phyloP scores from a whole-genome alignment of 2,797 vertebrate species.

The Hippoglossus hippoglossus region DNA sequence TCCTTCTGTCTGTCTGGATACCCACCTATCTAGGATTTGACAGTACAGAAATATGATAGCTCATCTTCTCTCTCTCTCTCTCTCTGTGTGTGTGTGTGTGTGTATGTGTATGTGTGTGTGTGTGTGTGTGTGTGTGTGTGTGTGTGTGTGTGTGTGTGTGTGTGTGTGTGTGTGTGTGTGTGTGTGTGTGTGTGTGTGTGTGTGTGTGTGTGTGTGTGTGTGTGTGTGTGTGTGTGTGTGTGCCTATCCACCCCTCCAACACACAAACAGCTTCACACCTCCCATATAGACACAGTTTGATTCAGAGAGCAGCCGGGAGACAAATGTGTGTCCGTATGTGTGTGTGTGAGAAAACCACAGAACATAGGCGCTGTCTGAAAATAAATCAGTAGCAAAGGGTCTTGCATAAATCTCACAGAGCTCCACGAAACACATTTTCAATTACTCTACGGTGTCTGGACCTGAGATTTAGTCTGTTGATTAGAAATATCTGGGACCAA shows the following conservation, averaged over 20 bases:
- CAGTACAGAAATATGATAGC: conserved; percentile 39
- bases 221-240: too few species aligned
- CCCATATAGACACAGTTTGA: conserved; percentile 59
- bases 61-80: conserved; percentile 20
- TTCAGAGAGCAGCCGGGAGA: conserved; percentile 58
- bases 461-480: conserved; percentile 44
- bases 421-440: conserved; percentile 59
- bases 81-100: background rate
- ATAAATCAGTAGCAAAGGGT: conserved; percentile 45
- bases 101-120: too few species aligned
- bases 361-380: conserved; percentile 52
- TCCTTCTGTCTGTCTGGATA: conserved; percentile 41
- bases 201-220: too few species aligned
- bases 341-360: conserved; percentile 46
- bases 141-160: too few species aligned
- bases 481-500: conserved; percentile 48
- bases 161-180: too few species aligned
- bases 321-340: conserved; percentile 39
- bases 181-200: too few species aligned
- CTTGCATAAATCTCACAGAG: conserved; percentile 51
- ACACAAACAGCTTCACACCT: conserved; percentile 69
- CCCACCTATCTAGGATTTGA: conserved; percentile 53
- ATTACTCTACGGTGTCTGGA: conserved; percentile 43
- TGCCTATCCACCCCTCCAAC: conserved; percentile 20
- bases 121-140: too few species aligned